phyloP scores from a whole-genome alignment of 1,140 invertebrate species.

The Mylabris phalerata region DNA sequence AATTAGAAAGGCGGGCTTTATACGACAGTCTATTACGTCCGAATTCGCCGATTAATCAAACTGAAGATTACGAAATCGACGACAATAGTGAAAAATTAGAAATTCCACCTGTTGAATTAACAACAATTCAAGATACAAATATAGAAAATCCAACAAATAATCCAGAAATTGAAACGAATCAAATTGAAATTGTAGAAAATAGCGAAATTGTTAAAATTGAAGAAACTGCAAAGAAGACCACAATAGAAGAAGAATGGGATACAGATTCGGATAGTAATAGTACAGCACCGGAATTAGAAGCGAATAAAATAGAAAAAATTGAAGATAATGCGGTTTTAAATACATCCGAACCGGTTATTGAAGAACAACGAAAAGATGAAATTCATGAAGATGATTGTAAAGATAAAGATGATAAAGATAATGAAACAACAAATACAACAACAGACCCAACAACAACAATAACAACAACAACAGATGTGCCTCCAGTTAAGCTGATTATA shows the following conservation, averaged over 20 bases:
- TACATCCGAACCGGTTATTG: neutral
- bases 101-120: too few relatives aligned
- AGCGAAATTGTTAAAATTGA: neutral
- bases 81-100: neutral
- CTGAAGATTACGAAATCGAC: slow-evolving; percentile 21
- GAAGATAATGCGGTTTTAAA: neutral
- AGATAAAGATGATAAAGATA: slow-evolving; percentile 16
- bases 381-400: slow-evolving; percentile 31
- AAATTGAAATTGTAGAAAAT: too few relatives aligned
- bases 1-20: slow-evolving; percentile 38
- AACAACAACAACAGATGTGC: neutral
- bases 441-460: too few relatives aligned
- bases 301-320: neutral
- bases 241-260: slow-evolving; percentile 31
- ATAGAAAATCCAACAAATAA: neutral
- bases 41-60: slow-evolving; percentile 19
- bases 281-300: slow-evolving; percentile 25
- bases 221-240: slow-evolving; percentile 1
- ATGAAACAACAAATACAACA: too few relatives aligned
- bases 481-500: slow-evolving; percentile 54
- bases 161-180: slow-evolving; percentile 1
- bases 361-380: slow-evolving; percentile 27
- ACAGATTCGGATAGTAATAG: slow-evolving; percentile 32
- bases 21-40: slow-evolving; percentile 38
- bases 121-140: too few relatives aligned